Percentiles rank a stretch among this genome's conserved stretches.
These are phyloP conservation scores for Malthinus seriepunctatus DNA, from an alignment of 2,888 invertebrate species.

Conservation along the genomic window DNA sequence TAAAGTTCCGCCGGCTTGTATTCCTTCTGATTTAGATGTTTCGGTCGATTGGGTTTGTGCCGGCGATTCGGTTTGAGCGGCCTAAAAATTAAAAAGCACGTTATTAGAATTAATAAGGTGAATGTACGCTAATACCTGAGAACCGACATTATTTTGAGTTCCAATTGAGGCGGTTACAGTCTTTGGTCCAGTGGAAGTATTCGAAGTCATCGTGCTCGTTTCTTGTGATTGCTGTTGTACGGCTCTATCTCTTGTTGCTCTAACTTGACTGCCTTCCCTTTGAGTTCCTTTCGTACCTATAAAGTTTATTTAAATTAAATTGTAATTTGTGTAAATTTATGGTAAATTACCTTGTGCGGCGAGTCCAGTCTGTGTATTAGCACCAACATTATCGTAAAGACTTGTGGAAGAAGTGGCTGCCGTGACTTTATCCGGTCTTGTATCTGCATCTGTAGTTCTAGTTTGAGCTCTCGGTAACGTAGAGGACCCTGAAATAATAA, in stretches of 20 bases:
- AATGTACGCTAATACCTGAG: constrained; percentile 53
- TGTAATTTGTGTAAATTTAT: neutral
- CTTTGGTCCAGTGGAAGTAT: constrained; percentile 65
- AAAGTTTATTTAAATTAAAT: neutral
- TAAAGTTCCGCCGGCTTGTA: constrained; percentile 79
- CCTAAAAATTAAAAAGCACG: constrained; percentile 48
- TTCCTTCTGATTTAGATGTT: constrained; percentile 73
- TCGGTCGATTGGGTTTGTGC: constrained; percentile 49
- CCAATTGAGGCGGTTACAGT: constrained; percentile 70
- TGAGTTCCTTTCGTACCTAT: constrained; percentile 51
- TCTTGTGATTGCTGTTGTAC: constrained; percentile 74
- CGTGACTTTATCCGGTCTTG: constrained; percentile 71
- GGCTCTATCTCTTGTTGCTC: constrained; percentile 52
- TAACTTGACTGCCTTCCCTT: constrained; percentile 50
- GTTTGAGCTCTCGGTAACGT: constrained; percentile 80
- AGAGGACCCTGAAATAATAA: constrained; percentile 67
- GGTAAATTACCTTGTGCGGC: constrained; percentile 47
- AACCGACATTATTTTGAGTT: constrained; percentile 71
- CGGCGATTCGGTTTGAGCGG: constrained; percentile 51
- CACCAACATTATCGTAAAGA: constrained; percentile 80
- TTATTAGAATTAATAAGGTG: neutral
- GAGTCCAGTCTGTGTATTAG: constrained; percentile 49
- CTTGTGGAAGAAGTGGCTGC: constrained; percentile 88
- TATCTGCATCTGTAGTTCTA: constrained; percentile 67
- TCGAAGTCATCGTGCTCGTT: constrained; percentile 68